Percentiles rank a stretch among this genome's conserved stretches.
Conservation (phyloP, 2,113 vertebrate genomes). For the Arvicanthis niloticus region DNA sequence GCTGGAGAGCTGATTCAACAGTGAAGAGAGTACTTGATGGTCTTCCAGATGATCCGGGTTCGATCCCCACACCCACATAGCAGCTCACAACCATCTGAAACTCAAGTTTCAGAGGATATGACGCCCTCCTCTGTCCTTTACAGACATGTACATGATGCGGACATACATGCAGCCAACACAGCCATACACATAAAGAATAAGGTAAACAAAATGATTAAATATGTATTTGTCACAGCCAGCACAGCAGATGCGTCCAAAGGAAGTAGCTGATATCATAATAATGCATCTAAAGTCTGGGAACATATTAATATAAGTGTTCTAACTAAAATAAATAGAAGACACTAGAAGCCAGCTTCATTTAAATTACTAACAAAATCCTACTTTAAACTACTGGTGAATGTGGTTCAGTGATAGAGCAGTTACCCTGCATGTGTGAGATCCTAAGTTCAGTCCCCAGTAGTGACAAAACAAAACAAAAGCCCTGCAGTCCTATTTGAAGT, state of each 20-base stretch:
- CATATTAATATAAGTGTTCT: slow-evolving; percentile 3
- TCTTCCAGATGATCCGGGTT: not conserved
- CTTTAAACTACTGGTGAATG: not conserved
- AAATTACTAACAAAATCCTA: not conserved
- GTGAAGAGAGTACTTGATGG: not conserved
- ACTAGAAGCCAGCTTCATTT: not conserved
- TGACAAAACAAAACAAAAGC: not conserved
- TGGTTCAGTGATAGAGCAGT: not conserved
- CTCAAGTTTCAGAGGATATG: not conserved
- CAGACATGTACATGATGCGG: not conserved
- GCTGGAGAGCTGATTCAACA: not conserved
- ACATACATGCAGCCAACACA: not conserved
- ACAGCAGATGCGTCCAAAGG: slow-evolving; percentile 14
- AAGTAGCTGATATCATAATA: not conserved
- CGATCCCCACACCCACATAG: not conserved
- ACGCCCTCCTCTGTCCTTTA: too few species aligned
- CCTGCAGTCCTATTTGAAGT: not conserved
- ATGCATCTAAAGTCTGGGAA: not conserved
- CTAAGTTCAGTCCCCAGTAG: not conserved
- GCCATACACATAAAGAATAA: not conserved
- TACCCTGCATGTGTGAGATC: not conserved
- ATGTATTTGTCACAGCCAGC: not conserved
- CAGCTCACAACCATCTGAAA: not conserved
- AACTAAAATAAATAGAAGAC: slow-evolving; percentile 36
- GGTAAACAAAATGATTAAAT: not conserved